Evolutionary conservation across 2,113 vertebrate species (phyloP), one percentile per base, ranked within the genome.

Genomic region (Paraplagusia blochii): DNA sequence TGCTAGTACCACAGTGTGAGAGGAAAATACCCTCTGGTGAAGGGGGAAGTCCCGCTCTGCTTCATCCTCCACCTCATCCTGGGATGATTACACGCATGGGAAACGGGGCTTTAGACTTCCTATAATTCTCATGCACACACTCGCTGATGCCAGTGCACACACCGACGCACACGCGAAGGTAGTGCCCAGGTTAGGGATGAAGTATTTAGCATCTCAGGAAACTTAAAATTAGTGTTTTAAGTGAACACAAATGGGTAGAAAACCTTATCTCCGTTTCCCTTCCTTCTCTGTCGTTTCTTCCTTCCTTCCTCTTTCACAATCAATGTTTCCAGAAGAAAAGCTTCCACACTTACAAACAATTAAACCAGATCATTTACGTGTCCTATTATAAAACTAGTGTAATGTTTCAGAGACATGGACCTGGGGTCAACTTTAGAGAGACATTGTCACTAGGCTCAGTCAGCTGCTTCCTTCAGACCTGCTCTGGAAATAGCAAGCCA

Each of bases 11-110:
- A 79, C 79, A 80, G 74, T 85, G 76, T 69, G 57, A 87, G 84
- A 85, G 85, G 76, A 87, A 87, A 89, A 86, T 86, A 85, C 84
- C 82, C 83, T 80, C 82, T 86, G 81, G 77, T 84, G 54, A 54
- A 76, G 77, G 85, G 42, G 87, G 88, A 88, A 90, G 86, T 89
- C 84, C 88, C 85, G 43, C 72, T 79, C 69, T 46, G 80, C 74
- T 82, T 81, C 71, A 79, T 83, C 69, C 66, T 85, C 81, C 70
- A 76, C 87, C 81, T 87, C 84, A 82, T 87, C 85, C 84, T 82
- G 82, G 79, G 80, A 85, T 84, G 83, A 90, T 87, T 85, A 87
- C 85, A 85, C 70, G 77, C 84, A 80, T 87, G 82, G 77, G 83
- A 85, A 88, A 80, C 70, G 10, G 73, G 64, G 71, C 76, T 82